Percentiles rank a stretch among this genome's conserved stretches.
Conservation (phyloP, 2,888 invertebrate genomes). For the Electrophaes corylata region DNA sequence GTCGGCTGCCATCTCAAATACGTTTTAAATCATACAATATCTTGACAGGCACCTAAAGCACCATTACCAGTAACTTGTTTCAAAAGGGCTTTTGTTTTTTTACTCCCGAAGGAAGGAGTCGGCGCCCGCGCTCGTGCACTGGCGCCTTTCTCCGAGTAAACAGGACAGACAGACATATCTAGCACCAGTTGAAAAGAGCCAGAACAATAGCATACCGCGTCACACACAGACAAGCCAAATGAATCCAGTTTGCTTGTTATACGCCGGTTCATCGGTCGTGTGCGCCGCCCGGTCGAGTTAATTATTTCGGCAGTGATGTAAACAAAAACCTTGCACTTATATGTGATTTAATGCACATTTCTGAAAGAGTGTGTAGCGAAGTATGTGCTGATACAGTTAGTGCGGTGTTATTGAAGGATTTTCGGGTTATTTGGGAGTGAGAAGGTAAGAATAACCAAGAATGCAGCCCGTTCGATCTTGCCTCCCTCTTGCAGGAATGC, state of each 20-base stretch:
- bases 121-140: slow-evolving; percentile 76
- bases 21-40: slow-evolving; percentile 69
- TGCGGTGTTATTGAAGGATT: slow-evolving; percentile 44
- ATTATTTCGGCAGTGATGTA: slow-evolving; percentile 70
- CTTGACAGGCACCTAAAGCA: slow-evolving; percentile 73
- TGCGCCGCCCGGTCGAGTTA: slow-evolving; percentile 48
- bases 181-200: slow-evolving; percentile 56
- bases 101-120: slow-evolving; percentile 77
- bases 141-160: slow-evolving; percentile 78
- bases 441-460: slow-evolving; percentile 78
- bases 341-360: slow-evolving; percentile 55
- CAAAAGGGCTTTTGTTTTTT: slow-evolving; percentile 79
- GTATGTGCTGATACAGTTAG: slow-evolving; percentile 59
- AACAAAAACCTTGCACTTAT: slow-evolving; percentile 65
- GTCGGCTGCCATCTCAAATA: slow-evolving; percentile 55
- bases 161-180: slow-evolving; percentile 49
- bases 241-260: slow-evolving; percentile 75
- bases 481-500: slow-evolving; percentile 80
- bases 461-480: slow-evolving; percentile 77
- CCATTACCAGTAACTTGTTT: slow-evolving; percentile 77
- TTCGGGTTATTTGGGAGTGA: slow-evolving; percentile 50
- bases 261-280: slow-evolving; percentile 69
- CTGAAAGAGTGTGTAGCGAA: slow-evolving; percentile 57
- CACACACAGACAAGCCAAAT: slow-evolving; percentile 67
- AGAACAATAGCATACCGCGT: slow-evolving; percentile 73